Evolutionary conservation across 2,888 invertebrate genomes (phyloP), one percentile per base, ranked within the genome.

Genomic region (Stenodema calcarata): DNA sequence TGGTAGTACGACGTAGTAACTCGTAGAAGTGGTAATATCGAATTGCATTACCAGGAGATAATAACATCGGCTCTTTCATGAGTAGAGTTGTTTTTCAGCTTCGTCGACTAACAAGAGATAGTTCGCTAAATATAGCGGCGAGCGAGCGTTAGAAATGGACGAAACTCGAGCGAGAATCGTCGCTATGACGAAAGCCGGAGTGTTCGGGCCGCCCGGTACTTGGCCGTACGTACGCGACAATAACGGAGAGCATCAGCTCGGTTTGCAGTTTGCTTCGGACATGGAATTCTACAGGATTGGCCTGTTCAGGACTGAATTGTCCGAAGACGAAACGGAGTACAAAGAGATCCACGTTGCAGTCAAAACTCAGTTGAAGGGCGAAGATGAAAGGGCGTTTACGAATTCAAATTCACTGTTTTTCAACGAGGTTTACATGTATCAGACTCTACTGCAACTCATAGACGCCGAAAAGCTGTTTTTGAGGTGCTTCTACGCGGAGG

Each of bases 361-460:
- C 35, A 89, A 89, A 87, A 80, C 83, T 1, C 88, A 88, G 69
- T 62, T 78, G 14, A 30, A 81, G 18, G 83, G 86, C 27, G 54
- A 44, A n/a, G 42, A 27, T 4, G 42, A 80, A 0, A n/a, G 76
- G 14, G 28, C 84, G 14, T 35, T 44, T 9, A 85, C 82, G 35
- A 86, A 88, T 44, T 79, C 11, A 30, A 79, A 86, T 23, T 27
- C 69, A 0, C 87, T 89, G 80, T 89, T 89, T 42, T 84, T 88
- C 83, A 89, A 89, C 47, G 89, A 89, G 73, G 84, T 88, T 12
- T 9, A 80, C 3, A 87, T 89, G 87, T 89, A 89, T 79, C 85
- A 76, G 27, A 81, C 86, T 11, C 54, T 89, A 0, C 76, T 89
- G 11, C 89, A 89, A 14, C 79, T 86, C 6, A 16, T 89, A 0